Base-by-base conservation (phyloP, 2,113 vertebrate genomes). In the Sebastes fasciatus region DNA sequence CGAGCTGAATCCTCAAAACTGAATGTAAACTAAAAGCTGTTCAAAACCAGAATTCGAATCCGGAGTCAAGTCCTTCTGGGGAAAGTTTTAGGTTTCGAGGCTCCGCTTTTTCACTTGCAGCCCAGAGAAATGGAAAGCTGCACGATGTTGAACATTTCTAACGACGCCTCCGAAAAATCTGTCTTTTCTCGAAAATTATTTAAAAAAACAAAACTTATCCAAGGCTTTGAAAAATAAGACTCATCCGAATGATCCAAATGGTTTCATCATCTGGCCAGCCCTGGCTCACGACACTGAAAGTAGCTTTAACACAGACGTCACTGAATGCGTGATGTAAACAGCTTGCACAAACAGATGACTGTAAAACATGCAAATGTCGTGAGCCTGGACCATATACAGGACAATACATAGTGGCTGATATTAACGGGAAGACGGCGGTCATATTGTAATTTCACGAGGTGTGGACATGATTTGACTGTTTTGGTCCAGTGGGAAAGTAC, bases 351-450 rank as follows among this genome's bases (percentile, higher is more conserved):
- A 78, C 80, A 90, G 78, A 77, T 79, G 55, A 9, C 40, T 5
- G 52, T 77, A 46, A 84, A 69, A 45, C 46, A 90, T 89, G 85
- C 83, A 92, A 92, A 92, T 90, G 10, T 2, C 14, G n/a, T 3
- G 6, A 55, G 57, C 7, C 21, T 14, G 10, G 1, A 8, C 0
- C 6, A 1, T 3, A 2, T 45, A 12, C 19, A 8, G 26, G 11
- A 70, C 67, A 77, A 77, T 52, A 45, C 6, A 82, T 70, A 62
- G 45, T 23, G 2, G 3, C n/a, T 43, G 14, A 21, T 11, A 4
- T 71, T 10, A 6, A 42, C 10, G 1, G 7, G 7, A 51, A 51
- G 8, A 9, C 63, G 62, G 49, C 0, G 10, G 23, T 78, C 1
- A 66, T 17, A 17, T 10, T 23, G 1, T 17, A 34, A 11, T 4